Evolutionary conservation across 2,888 invertebrate species (phyloP).

Genomic region (Aspidiotus destructor): DNA sequence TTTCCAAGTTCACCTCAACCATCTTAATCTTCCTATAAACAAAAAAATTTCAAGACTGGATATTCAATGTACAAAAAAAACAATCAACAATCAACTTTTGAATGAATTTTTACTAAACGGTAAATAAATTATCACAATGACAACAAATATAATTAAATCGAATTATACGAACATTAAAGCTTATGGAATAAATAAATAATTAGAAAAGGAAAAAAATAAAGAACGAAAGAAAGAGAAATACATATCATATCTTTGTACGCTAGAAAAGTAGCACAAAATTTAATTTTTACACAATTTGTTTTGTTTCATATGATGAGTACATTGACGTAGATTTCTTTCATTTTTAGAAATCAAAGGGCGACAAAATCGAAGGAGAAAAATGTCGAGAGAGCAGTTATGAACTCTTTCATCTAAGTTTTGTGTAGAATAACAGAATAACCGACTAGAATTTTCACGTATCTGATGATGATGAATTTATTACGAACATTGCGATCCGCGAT

Average conservation of each 20-base stretch:
- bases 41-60: no score
- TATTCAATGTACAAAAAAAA: background rate
- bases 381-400: background rate
- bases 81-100: constrained; percentile 10
- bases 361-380: constrained; percentile 6
- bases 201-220: constrained; percentile 10
- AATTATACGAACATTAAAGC: constrained; percentile 30
- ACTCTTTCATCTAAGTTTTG: background rate
- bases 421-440: no score
- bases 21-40: background rate
- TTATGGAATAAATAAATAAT: constrained; percentile 27
- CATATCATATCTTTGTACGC: constrained; percentile 24
- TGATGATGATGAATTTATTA: no score
- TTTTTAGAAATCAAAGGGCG: constrained; percentile 10
- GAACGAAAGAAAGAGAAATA: background rate
- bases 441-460: no score
- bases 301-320: constrained; percentile 10
- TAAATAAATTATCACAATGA: constrained; percentile 32
- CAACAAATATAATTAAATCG: constrained; percentile 29
- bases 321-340: background rate
- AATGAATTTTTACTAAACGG: constrained; percentile 30
- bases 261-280: constrained; percentile 31
- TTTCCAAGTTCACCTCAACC: no score
- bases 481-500: no score
- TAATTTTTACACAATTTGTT: constrained; percentile 21